Evolutionary conservation across 2,113 vertebrate genomes (phyloP).

Genomic region (Gallinago undulata): DNA sequence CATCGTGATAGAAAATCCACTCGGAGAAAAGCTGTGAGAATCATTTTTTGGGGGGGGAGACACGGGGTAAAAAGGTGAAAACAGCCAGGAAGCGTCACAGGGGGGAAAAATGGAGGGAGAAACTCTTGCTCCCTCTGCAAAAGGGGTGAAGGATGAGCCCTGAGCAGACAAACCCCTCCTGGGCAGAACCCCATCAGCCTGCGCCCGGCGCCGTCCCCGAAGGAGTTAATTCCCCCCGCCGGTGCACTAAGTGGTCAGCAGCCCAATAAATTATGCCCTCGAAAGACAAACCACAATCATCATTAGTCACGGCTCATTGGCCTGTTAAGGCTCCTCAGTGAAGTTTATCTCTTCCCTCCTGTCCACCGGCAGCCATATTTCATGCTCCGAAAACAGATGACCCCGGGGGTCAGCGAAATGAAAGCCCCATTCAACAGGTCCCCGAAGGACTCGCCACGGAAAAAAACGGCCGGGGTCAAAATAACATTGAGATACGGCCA

Average conservation of each 20-base stretch:
- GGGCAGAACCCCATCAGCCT: neutral
- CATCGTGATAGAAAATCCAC: fast-evolving
- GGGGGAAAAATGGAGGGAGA: fast-evolving
- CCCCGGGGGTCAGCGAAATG: conserved; percentile 84
- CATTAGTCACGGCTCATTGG: conserved; percentile 88
- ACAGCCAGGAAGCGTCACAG: fast-evolving
- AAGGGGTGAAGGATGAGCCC: neutral
- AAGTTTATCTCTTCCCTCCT: conserved; percentile 81
- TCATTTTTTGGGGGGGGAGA: fast-evolving
- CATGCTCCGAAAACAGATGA: conserved; percentile 84
- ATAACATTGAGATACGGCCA: conserved; percentile 77
- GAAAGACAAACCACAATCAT: conserved; percentile 81
- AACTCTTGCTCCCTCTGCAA: fast-evolving
- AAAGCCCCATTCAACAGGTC: conserved; percentile 89
- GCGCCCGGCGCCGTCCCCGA: neutral
- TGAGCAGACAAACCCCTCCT: fast-evolving
- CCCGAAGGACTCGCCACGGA: conserved; percentile 60
- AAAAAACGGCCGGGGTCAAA: conserved; percentile 78
- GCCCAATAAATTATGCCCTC: conserved; percentile 75
- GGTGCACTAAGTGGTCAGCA: conserved; percentile 67
- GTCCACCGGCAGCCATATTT: conserved; percentile 85
- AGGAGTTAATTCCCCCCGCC: conserved; percentile 71
- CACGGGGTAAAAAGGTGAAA: neutral
- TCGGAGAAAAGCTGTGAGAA: neutral
- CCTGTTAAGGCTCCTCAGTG: conserved; percentile 77